Conservation (phyloP, 2,113 vertebrate genomes). For the Laticauda laticaudata region DNA sequence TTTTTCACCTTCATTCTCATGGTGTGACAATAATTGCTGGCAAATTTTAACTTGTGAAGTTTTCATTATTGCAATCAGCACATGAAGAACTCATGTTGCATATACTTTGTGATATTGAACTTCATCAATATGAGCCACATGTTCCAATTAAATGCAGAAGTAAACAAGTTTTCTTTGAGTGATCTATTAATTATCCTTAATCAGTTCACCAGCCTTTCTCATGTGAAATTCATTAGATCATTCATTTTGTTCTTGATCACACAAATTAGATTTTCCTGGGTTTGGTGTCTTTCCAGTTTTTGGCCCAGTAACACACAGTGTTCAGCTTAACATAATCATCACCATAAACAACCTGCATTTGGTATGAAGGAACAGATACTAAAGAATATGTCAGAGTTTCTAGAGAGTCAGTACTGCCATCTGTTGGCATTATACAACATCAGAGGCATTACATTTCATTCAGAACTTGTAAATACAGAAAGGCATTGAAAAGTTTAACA, state of each 20-base stretch:
- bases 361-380: neutral
- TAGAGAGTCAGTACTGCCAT: neutral
- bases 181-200: neutral
- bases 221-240: neutral
- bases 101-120: neutral
- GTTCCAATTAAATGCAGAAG: neutral
- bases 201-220: neutral
- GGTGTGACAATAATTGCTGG: neutral
- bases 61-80: neutral
- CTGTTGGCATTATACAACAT: neutral
- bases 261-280: neutral
- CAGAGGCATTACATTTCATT: neutral
- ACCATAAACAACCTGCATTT: neutral
- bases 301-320: neutral
- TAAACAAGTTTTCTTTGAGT: neutral
- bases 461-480: neutral
- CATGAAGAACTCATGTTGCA: neutral
- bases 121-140: neutral
- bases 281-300: neutral
- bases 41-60: neutral
- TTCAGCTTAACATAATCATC: neutral
- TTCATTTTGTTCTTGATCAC: neutral
- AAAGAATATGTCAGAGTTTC: neutral
- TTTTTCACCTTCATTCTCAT: neutral
- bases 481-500: neutral